phyloP scores from a whole-genome alignment of 2,113 vertebrate genomes.

The Saguinus imperator region DNA sequence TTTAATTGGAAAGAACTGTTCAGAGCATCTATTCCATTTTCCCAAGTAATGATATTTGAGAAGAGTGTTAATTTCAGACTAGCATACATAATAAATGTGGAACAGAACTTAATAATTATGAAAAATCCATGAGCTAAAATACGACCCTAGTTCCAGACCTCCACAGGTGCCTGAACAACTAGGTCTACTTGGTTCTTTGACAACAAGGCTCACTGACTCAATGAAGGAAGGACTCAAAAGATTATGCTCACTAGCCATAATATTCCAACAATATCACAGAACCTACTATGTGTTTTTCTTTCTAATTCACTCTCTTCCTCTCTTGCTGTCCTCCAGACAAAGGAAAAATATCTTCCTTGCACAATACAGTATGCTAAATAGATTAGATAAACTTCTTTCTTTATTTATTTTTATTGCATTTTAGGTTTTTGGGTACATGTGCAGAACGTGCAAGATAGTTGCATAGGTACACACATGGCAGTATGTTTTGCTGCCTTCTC shows the following conservation, averaged over 20 bases:
- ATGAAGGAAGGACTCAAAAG: neutral
- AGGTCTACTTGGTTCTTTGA: neutral
- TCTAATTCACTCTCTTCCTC: neutral
- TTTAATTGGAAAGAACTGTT: neutral
- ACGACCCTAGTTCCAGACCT: neutral
- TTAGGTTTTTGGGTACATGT: too few species aligned
- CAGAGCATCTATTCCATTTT: neutral
- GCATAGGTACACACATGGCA: too few species aligned
- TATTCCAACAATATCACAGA: neutral
- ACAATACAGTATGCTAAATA: neutral
- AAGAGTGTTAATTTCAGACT: neutral
- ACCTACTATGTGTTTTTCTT: neutral
- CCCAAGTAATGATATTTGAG: neutral
- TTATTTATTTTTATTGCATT: too few species aligned
- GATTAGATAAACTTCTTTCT: neutral
- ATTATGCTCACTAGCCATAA: neutral
- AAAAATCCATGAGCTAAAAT: neutral
- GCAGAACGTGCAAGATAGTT: too few species aligned
- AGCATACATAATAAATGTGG: neutral
- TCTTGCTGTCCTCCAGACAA: neutral
- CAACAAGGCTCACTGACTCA: neutral
- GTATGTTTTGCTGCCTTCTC: too few species aligned
- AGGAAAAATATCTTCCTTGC: neutral
- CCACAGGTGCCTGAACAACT: neutral
- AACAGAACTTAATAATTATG: neutral